Base-by-base conservation (phyloP, 2,888 invertebrate species). In the Abrostola tripartita region DNA sequence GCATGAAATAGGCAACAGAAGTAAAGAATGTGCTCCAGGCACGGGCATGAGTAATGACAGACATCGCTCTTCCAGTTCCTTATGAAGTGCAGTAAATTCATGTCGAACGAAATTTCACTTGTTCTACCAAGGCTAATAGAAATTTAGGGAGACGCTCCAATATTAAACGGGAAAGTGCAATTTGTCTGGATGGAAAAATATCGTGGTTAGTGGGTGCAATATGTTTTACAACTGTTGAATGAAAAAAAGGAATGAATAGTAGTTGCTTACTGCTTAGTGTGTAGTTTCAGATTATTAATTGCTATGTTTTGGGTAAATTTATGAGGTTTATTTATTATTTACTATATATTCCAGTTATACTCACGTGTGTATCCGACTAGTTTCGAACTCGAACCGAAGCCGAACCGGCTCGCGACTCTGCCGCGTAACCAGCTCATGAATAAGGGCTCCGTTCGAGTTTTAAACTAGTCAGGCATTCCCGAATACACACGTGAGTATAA, bases 1-100 rank as follows among this genome's bases (percentile, higher is more conserved):
- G 50, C 65, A 71, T 68, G 71, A 72, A 69, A 65, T 61, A 68
- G 70, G 75, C 77, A 67, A 65, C 71, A 70, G 54, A 85, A 84
- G 85, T 83, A 88, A 89, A 88, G 87, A 90, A 87, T 88, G 82
- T 86, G 83, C 86, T 86, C 83, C 72, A 82, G 85, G 83, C 86
- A 85, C 82, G 86, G 81, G 78, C 85, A 83, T 92, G 92, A 93
- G 85, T 92, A 90, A 93, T 92, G 87, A 76, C 74, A 74, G 83
- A 82, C 86, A 90, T 93, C 89, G 81, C 85, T 93, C 91, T 87
- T 78, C 74, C 74, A 79, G 84, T 83, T 89, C 86, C 89, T 91
- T 90, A 91, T 91, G 90, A 91, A 91, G 89, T 88, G 86, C 85
- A 89, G 85, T 92, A 90, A 88, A 91, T 92, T 87, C 85, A 79